phyloP scores from a whole-genome alignment of 2,797 vertebrate species.

The Xenops minutus region DNA sequence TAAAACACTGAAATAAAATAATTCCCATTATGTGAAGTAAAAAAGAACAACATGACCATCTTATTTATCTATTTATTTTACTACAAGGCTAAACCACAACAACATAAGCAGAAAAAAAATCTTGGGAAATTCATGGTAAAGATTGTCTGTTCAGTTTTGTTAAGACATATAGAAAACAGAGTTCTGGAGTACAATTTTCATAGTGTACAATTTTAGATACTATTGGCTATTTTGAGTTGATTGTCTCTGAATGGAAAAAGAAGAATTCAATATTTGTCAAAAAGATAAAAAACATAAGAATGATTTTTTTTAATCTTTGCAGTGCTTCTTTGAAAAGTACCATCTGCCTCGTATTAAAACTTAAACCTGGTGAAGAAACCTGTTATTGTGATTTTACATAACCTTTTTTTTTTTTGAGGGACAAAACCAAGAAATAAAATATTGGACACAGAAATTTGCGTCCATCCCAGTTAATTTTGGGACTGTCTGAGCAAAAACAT shows the following conservation, averaged over 20 bases:
- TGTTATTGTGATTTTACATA: not conserved
- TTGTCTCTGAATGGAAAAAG: not conserved
- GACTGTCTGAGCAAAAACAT: not conserved
- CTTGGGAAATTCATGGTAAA: not conserved
- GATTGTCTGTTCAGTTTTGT: not conserved
- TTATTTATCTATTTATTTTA: not conserved
- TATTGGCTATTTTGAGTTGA: not conserved
- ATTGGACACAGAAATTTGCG: not conserved
- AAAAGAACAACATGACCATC: not conserved
- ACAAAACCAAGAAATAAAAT: not conserved
- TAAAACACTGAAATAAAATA: accelerated
- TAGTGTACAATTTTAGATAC: not conserved
- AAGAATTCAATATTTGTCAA: not conserved
- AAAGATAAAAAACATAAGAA: not conserved
- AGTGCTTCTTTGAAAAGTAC: not conserved
- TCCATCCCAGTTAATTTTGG: not conserved
- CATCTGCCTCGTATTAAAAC: not conserved
- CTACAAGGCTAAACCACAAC: not conserved
- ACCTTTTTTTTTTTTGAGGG: not conserved
- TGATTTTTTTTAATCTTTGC: not conserved
- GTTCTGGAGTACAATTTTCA: not conserved
- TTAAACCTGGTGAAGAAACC: not conserved
- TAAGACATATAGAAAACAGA: not conserved
- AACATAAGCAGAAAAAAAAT: not conserved
- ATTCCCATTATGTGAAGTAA: not conserved